Conservation (phyloP, 2,113 vertebrate genomes). For the Aspidoscelis tigris region DNA sequence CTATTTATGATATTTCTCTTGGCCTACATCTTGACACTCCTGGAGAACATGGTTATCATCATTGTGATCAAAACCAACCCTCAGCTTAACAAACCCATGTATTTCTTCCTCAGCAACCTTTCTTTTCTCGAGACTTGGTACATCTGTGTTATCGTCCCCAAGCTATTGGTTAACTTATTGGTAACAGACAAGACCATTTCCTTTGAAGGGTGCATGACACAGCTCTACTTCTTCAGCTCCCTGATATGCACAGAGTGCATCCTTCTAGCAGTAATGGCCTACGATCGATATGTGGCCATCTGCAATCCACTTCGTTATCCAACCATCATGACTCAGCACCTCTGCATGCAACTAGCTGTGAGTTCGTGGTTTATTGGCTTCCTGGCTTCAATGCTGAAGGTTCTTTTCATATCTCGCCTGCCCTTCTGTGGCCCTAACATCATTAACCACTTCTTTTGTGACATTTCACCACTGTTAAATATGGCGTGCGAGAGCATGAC, state of each 20-base stretch:
- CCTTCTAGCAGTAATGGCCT: slow-evolving; percentile 58
- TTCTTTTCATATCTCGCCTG: slow-evolving; percentile 38
- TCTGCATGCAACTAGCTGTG: slow-evolving; percentile 37
- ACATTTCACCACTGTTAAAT: slow-evolving; percentile 57
- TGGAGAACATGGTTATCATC: slow-evolving; percentile 55
- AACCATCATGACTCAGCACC: slow-evolving; percentile 43
- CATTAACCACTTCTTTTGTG: slow-evolving; percentile 65
- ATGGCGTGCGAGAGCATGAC: slow-evolving; percentile 54
- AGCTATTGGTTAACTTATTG: slow-evolving; percentile 43
- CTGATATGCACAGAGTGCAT: slow-evolving; percentile 53
- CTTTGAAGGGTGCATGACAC: slow-evolving; percentile 54
- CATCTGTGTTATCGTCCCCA: slow-evolving; percentile 47
- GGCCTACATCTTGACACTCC: slow-evolving; percentile 52
- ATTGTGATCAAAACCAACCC: slow-evolving; percentile 38
- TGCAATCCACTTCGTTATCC: slow-evolving; percentile 49
- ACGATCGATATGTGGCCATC: slow-evolving; percentile 52
- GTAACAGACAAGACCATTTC: neutral
- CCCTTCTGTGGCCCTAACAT: slow-evolving; percentile 60
- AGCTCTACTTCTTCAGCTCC: slow-evolving; percentile 61
- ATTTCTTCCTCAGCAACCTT: slow-evolving; percentile 63
- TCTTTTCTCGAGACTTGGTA: slow-evolving; percentile 58
- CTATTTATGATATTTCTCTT: slow-evolving; percentile 51
- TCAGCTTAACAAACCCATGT: slow-evolving; percentile 56
- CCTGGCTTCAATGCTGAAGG: slow-evolving; percentile 38
- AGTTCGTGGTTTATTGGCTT: slow-evolving; percentile 54